Conservation (phyloP, 2,113 vertebrate genomes). For the Tor tambroides region DNA sequence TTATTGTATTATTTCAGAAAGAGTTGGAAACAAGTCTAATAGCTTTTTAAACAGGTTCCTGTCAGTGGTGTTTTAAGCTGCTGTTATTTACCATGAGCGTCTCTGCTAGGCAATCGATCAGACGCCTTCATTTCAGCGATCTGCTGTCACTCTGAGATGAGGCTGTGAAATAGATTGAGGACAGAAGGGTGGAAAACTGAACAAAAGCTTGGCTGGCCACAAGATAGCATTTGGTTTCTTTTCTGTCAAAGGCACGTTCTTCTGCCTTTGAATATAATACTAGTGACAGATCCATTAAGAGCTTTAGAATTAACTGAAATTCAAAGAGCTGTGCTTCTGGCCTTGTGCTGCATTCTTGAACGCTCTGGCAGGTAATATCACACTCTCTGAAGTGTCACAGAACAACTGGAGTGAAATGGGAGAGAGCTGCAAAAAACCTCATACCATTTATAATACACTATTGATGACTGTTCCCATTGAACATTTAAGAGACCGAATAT, state of each 20-base stretch:
- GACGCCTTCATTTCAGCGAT: constrained; percentile 34
- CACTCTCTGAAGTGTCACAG: neutral
- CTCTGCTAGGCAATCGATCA: constrained; percentile 26
- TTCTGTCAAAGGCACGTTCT: neutral
- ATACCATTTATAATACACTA: neutral
- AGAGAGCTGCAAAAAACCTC: neutral
- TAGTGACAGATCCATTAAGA: constrained; percentile 21
- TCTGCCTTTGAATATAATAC: neutral
- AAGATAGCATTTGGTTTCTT: neutral
- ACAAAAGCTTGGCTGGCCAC: neutral
- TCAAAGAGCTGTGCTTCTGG: constrained; percentile 25
- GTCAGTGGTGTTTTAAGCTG: constrained; percentile 64
- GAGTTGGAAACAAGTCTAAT: constrained; percentile 74
- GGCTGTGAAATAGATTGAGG: constrained; percentile 31
- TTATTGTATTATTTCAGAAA: constrained; percentile 68
- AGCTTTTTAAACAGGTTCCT: constrained; percentile 71
- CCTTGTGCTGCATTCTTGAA: neutral
- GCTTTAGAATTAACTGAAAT: constrained; percentile 8
- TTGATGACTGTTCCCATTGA: neutral
- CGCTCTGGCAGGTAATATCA: neutral
- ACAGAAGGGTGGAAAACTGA: constrained; percentile 17
- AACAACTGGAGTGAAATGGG: neutral
- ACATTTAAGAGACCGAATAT: neutral
- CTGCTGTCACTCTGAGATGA: constrained; percentile 27
- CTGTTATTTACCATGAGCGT: constrained; percentile 50